These are phyloP conservation scores for Oscheius sp. DNA, from an alignment of 2,888 invertebrate species.

Conservation along the genomic window DNA sequence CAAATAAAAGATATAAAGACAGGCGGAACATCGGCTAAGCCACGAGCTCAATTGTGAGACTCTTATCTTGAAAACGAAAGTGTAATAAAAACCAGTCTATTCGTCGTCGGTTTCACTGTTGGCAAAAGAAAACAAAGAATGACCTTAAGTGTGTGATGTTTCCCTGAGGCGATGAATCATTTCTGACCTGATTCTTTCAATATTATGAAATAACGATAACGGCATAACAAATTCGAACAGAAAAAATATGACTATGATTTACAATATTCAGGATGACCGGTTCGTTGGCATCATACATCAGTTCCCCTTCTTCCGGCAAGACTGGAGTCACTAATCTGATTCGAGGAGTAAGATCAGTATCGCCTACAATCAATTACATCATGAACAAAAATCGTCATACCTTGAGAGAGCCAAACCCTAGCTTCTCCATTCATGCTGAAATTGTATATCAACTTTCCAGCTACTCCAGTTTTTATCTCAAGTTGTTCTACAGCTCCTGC, in stretches of 20 bases:
- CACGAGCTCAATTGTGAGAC: constrained; percentile 1
- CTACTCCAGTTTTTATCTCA: constrained; percentile 6
- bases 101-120: constrained; percentile 24
- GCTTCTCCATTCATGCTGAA: constrained; percentile 32
- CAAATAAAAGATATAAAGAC: not conserved
- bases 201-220: not conserved
- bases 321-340: constrained; percentile 32
- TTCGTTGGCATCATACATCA: not conserved
- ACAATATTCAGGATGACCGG: not conserved
- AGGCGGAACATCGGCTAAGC: not conserved
- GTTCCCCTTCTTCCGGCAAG: constrained; percentile 29
- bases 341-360: constrained; percentile 33
- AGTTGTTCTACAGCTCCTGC: not conserved
- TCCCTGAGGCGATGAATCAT: constrained; percentile 9
- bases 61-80: constrained; percentile 15
- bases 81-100: constrained; percentile 30
- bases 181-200: not conserved
- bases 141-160: constrained; percentile 19
- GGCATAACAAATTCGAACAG: constrained; percentile 11
- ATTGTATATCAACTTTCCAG: constrained; percentile 14
- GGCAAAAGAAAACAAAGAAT: constrained; percentile 28
- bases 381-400: not conserved
- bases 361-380: constrained; percentile 6
- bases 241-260: constrained; percentile 12
- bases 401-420: constrained; percentile 36